phyloP scores from a whole-genome alignment of 2,113 vertebrate genomes.

The Lasiurus borealis region DNA sequence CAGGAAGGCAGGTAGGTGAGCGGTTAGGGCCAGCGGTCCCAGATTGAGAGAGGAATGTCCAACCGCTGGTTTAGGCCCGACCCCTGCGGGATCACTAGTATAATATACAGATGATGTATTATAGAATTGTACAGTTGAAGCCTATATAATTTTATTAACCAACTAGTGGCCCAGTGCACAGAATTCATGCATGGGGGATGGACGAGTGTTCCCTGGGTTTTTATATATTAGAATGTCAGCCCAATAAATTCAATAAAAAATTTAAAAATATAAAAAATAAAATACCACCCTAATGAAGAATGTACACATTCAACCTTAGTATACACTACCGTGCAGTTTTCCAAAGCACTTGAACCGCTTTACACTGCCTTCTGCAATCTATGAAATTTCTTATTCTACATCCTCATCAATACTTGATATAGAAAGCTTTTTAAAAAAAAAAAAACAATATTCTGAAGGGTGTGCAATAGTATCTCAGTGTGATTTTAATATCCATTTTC shows the following conservation, averaged over 20 bases:
- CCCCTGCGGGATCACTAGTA: neutral
- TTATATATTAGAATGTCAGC: neutral
- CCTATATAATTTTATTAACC: neutral
- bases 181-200: too few species aligned
- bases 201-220: too few species aligned
- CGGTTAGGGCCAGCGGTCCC: too few species aligned
- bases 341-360: neutral
- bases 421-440: neutral
- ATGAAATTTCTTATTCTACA: neutral
- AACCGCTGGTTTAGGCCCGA: too few species aligned
- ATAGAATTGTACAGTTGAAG: neutral
- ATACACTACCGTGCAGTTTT: neutral
- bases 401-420: neutral
- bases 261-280: neutral
- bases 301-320: neutral
- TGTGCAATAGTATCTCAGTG: neutral
- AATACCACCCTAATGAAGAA: neutral
- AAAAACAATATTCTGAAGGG: neutral
- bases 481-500: slow-evolving; percentile 36
- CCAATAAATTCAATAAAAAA: neutral
- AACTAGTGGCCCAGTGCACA: too few species aligned
- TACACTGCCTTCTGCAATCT: neutral
- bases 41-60: too few species aligned
- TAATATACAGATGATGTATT: neutral
- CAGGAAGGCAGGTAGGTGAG: too few species aligned